These are phyloP conservation scores for Pygmarrhopalites habei DNA, from an alignment of 1,140 invertebrate species.

Conservation along the genomic window DNA sequence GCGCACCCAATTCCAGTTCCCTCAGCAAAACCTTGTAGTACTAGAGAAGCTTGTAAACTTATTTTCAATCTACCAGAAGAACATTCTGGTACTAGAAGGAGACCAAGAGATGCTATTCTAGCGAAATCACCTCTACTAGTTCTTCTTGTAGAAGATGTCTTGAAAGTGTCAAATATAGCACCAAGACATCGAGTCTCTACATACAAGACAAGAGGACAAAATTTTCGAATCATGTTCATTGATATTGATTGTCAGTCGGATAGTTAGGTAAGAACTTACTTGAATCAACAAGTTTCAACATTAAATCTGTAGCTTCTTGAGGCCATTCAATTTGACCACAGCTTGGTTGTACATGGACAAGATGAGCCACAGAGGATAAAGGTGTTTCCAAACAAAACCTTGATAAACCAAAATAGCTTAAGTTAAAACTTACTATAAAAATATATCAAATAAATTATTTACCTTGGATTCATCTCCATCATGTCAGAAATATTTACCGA, in stretches of 20 bases:
- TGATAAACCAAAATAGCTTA: no score
- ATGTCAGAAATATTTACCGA: not conserved
- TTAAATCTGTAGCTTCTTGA: not conserved
- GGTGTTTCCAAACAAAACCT: not conserved
- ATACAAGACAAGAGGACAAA: not conserved
- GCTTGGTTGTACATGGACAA: not conserved
- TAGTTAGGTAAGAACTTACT: not conserved
- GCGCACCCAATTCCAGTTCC: not conserved
- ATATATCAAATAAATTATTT: no score
- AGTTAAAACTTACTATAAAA: no score
- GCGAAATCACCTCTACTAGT: not conserved
- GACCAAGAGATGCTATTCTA: no score
- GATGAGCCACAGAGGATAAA: not conserved
- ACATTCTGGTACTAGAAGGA: not conserved
- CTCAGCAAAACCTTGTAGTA: not conserved
- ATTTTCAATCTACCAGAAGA: not conserved
- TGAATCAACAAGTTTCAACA: not conserved
- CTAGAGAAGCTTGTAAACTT: not conserved
- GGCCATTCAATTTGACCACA: not conserved
- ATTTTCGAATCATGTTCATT: not conserved
- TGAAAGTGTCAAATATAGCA: not conserved
- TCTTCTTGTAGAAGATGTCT: not conserved
- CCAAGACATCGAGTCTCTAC: not conserved
- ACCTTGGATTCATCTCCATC: not conserved
- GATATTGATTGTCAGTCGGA: not conserved